phyloP scores from a whole-genome alignment of 2,888 invertebrate species.

The Clunio marinus region DNA sequence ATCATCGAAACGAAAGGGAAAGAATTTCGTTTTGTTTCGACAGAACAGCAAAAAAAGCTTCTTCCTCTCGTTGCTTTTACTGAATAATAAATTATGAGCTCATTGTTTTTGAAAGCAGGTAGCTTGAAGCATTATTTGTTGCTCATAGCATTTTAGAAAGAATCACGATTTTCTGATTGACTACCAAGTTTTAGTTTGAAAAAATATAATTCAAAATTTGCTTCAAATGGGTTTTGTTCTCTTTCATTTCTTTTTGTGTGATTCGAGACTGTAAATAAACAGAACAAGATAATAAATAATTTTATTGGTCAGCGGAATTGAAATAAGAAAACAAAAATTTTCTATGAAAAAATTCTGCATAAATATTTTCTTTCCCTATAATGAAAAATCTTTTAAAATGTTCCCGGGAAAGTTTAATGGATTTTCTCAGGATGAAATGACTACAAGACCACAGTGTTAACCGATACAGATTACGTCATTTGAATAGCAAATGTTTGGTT shows the following conservation, averaged over 20 bases:
- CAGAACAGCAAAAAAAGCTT: neutral
- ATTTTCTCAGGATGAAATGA: neutral
- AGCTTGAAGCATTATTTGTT: constrained; percentile 19
- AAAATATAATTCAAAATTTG: neutral
- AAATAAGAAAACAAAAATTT: constrained; percentile 2
- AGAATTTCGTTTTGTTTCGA: neutral
- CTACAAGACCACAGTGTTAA: neutral
- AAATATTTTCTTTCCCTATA: neutral
- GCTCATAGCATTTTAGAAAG: too few relatives aligned
- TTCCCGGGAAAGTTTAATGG: neutral
- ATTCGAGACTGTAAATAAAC: constrained; percentile 1
- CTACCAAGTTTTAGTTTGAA: neutral
- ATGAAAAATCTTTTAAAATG: neutral
- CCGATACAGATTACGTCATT: neutral
- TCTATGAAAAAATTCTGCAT: neutral
- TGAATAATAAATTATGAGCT: constrained; percentile 26
- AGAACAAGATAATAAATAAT: constrained; percentile 15
- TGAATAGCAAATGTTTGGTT: neutral
- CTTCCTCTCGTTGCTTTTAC: neutral
- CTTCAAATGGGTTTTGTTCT: neutral
- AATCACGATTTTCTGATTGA: constrained; percentile 18
- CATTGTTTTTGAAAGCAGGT: constrained; percentile 26
- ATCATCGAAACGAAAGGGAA: constrained; percentile 4
- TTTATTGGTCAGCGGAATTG: neutral
- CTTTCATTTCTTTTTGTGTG: neutral